Percentiles rank a stretch among this genome's conserved stretches.
Evolutionary conservation across 2,888 invertebrate species (phyloP).

Genomic region (Nephrotoma appendiculata): DNA sequence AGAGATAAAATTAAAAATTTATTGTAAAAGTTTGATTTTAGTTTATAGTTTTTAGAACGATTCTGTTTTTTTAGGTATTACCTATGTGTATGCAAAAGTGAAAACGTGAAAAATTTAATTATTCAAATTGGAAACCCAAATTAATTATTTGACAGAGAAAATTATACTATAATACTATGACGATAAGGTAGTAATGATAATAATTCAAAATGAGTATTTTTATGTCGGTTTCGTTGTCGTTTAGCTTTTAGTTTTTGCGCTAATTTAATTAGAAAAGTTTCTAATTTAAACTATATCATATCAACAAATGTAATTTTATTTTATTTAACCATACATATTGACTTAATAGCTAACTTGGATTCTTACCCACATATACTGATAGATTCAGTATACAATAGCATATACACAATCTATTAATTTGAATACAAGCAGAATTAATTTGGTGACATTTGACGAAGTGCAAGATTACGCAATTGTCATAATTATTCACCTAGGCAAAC

Average conservation of each 20-base stretch:
- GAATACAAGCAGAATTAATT: no score
- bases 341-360: background rate
- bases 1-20: background rate
- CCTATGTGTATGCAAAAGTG: background rate
- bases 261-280: background rate
- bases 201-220: background rate
- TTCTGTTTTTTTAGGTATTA: background rate
- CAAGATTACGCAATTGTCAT: no score
- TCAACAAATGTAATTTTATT: background rate
- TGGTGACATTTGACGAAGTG: no score
- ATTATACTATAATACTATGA: background rate
- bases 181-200: background rate
- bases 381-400: no score
- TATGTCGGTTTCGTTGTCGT: background rate
- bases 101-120: background rate
- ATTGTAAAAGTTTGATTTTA: background rate
- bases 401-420: no score
- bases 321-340: background rate
- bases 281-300: background rate
- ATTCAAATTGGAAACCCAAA: background rate
- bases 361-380: background rate
- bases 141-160: background rate
- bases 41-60: background rate
- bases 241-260: background rate
- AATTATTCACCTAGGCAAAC: no score